phyloP scores from a whole-genome alignment of 2,797 vertebrate species.

The Girardinus metallicus region DNA sequence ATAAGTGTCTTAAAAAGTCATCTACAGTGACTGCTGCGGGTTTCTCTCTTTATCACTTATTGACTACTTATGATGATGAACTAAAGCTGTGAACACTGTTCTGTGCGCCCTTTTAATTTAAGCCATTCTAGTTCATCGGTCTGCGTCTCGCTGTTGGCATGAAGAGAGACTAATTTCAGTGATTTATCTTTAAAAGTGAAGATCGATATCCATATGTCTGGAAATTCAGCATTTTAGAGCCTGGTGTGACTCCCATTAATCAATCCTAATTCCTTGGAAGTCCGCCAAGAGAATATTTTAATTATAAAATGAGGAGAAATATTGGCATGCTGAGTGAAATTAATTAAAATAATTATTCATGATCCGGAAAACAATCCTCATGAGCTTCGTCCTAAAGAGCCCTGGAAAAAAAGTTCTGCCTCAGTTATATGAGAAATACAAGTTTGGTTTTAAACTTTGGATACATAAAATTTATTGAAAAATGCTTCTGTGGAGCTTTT shows the following conservation, averaged over 20 bases:
- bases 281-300: background rate
- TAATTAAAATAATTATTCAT: constrained; percentile 4
- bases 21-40: background rate
- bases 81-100: background rate
- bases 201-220: background rate
- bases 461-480: background rate
- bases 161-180: background rate
- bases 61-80: background rate
- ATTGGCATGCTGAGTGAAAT: background rate
- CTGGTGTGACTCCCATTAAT: background rate
- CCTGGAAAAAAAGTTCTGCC: background rate
- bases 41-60: background rate
- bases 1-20: background rate
- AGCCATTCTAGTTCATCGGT: background rate
- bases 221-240: background rate
- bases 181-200: constrained; percentile 5
- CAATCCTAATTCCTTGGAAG: background rate
- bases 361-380: background rate
- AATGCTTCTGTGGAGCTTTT: background rate
- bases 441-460: background rate
- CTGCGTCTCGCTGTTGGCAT: background rate
- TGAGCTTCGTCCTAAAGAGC: background rate
- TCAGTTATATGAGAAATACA: background rate
- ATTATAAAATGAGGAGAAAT: background rate
- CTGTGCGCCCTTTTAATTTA: background rate